phyloP scores from a whole-genome alignment of 1,140 invertebrate species.

The Scylla paramamosain region DNA sequence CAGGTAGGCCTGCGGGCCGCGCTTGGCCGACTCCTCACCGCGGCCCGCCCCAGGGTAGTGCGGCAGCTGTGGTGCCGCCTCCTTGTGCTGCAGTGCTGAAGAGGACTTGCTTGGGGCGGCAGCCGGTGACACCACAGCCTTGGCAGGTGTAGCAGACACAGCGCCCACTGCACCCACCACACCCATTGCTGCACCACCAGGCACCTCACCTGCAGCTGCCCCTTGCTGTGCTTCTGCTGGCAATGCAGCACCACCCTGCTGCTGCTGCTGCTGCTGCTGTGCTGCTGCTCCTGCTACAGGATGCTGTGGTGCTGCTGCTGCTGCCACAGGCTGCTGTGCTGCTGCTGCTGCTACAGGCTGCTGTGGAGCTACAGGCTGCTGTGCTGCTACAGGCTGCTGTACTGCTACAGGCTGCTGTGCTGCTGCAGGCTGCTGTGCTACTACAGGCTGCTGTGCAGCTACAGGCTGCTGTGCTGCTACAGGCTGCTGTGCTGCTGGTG shows the following conservation, averaged over 20 bases:
- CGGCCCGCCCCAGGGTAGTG: not conserved
- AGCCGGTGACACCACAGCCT: not conserved
- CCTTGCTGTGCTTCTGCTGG: no score
- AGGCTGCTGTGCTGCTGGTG: not conserved
- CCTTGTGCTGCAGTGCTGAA: not conserved
- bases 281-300: not conserved
- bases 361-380: not conserved
- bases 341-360: not conserved
- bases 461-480: not conserved
- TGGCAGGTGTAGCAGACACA: no score
- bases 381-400: not conserved
- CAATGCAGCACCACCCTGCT: no score
- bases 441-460: not conserved
- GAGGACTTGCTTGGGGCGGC: not conserved
- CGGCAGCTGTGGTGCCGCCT: not conserved
- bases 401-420: not conserved
- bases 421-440: not conserved
- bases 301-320: not conserved
- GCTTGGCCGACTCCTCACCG: not conserved
- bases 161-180: no score
- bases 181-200: no score
- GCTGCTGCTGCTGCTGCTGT: not conserved
- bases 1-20: not conserved
- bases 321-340: not conserved
- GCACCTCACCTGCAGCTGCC: no score